A percentile compares a stretch with the other conserved stretches of the same genome.
Evolutionary conservation across 2,888 invertebrate species (phyloP).

Genomic region (Sthenelais limicola): DNA sequence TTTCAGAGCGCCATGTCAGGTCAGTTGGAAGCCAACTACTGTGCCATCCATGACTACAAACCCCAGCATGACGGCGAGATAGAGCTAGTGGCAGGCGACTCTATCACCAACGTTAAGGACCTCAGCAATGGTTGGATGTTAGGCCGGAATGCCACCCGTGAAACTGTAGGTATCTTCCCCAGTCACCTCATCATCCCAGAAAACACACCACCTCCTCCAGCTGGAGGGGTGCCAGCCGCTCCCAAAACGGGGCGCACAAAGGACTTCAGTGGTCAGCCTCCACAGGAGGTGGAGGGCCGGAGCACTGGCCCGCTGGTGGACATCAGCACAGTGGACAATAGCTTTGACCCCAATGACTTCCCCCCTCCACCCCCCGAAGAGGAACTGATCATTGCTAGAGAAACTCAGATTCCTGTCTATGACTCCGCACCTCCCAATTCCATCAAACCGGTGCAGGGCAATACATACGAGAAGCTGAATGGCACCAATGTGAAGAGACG

Average conservation of each 20-base stretch:
- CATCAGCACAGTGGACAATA: neutral
- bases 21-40: slow-evolving; percentile 39
- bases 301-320: slow-evolving; percentile 8
- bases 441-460: neutral
- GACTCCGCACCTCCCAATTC: neutral
- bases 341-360: slow-evolving; percentile 16
- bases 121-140: slow-evolving; percentile 53
- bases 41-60: slow-evolving; percentile 43
- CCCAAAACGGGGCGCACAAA: neutral
- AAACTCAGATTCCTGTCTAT: slow-evolving; percentile 9
- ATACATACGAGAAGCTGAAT: slow-evolving; percentile 15
- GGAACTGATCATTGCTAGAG: neutral
- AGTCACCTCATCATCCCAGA: slow-evolving; percentile 43
- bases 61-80: slow-evolving; percentile 52
- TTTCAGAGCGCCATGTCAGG: slow-evolving; percentile 26
- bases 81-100: slow-evolving; percentile 47
- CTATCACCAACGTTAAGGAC: slow-evolving; percentile 48
- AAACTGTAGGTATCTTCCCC: slow-evolving; percentile 51
- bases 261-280: neutral
- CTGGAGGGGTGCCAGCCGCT: neutral
- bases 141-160: slow-evolving; percentile 49
- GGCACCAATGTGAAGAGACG: neutral
- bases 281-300: neutral
- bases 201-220: neutral
- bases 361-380: slow-evolving; percentile 20